Evolutionary conservation across 2,888 invertebrate species (phyloP).

Genomic region (Amphipyra berbera): DNA sequence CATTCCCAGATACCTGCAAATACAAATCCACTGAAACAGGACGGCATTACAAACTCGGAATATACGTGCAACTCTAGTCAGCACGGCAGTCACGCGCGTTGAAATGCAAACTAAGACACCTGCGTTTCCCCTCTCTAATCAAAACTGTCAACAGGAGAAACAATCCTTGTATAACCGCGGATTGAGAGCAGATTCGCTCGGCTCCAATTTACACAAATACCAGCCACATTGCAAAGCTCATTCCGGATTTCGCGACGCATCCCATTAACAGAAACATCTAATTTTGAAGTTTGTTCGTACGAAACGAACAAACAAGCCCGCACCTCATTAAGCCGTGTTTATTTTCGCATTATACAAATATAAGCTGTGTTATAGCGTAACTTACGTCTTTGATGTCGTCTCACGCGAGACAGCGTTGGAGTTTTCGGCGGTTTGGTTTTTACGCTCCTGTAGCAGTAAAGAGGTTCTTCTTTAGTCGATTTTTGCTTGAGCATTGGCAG

Average conservation of each 20-base stretch:
- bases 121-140: conserved; percentile 58
- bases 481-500: conserved; percentile 85
- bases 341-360: conserved; percentile 72
- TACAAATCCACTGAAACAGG: conserved; percentile 32
- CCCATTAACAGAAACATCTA: conserved; percentile 76
- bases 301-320: conserved; percentile 69
- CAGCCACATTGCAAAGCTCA: conserved; percentile 49
- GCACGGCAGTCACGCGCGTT: conserved; percentile 54
- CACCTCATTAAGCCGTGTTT: conserved; percentile 82
- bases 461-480: conserved; percentile 84
- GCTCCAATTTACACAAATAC: conserved; percentile 53
- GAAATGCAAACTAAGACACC: conserved; percentile 60
- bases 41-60: conserved; percentile 32
- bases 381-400: conserved; percentile 88
- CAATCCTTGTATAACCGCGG: conserved; percentile 48
- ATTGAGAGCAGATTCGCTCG: conserved; percentile 48
- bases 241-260: conserved; percentile 63
- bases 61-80: conserved; percentile 39
- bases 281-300: conserved; percentile 70
- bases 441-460: conserved; percentile 85
- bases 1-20: conserved; percentile 31
- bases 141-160: conserved; percentile 58
- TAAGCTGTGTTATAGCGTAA: conserved; percentile 62
- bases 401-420: conserved; percentile 86
- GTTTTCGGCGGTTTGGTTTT: conserved; percentile 90